Base-by-base conservation (phyloP, 2,113 vertebrate genomes). In the Lophochroa leadbeateri region DNA sequence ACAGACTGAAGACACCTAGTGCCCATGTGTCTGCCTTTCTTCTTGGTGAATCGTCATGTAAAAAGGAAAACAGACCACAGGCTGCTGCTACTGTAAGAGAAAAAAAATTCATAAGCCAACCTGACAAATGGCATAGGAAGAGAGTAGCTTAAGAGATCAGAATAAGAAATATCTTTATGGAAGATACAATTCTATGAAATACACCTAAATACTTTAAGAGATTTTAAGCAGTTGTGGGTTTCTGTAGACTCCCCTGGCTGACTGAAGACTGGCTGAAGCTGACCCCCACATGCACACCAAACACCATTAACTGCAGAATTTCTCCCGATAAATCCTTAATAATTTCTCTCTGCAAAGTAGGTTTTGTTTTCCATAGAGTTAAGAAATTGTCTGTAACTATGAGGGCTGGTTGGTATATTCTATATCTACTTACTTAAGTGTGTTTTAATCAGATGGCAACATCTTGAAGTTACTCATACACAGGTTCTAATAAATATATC, bases 391-490 rank as follows among this genome's bases (percentile, higher is more conserved):
- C 57, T 14, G 17, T 13, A 71, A 77, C 37, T 41, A 13, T 25
- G 46, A 74, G 5, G 9, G 8, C 25, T 69, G 13, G 55, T 3
- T 28, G 31, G 10, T 44, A 65, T 77, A 84, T 87, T 86, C 43
- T 74, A 2, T 65, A 46, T 17, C 19, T 82, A 17, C 28, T 72
- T 72, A 49, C 8, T 63, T 14, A 53, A 61, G 7, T 0, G 0
- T 39, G 13, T 86, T 90, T 90, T 57, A 76, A 80, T 33, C 39
- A 60, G 11, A 41, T 25, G 7, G 12, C n/a, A 80, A 58, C 13
- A 67, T 19, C 17, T 25, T 68, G 10, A 72, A 81, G 27, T 52
- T 79, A 85, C 7, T 67, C 8, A 39, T 9, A 61, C 3, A 41
- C 52, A 72, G 29, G 24, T 47, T 68, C 16, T 44, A 82, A 64